A percentile compares a stretch with the other conserved stretches of the same genome.
Evolutionary conservation across 2,888 invertebrate species (phyloP).

Genomic region (Drosophila anomelani): DNA sequence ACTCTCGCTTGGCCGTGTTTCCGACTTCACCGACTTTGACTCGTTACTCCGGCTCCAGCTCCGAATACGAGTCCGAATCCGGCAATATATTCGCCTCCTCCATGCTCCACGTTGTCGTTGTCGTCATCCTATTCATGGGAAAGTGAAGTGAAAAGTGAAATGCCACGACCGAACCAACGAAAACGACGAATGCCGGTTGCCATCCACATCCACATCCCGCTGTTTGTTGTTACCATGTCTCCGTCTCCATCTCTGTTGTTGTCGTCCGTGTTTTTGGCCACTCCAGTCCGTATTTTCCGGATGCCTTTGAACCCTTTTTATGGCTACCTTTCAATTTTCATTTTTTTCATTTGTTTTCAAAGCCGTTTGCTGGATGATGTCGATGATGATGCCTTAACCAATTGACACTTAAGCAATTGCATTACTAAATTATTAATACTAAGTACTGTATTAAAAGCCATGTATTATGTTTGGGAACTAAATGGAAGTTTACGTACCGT

Average conservation of each 20-base stretch:
- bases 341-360: constrained; percentile 5
- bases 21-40: constrained; percentile 79
- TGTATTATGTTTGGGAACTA: not conserved
- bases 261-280: constrained; percentile 35
- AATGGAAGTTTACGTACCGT: not conserved
- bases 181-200: constrained; percentile 63
- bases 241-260: constrained; percentile 20
- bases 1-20: constrained; percentile 75
- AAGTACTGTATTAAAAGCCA: not conserved
- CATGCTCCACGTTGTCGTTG: constrained; percentile 43
- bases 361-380: not conserved
- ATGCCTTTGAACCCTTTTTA: constrained; percentile 29
- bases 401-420: not conserved
- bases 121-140: constrained; percentile 72
- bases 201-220: constrained; percentile 25
- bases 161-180: constrained; percentile 59
- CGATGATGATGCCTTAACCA: not conserved
- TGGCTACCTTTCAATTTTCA: constrained; percentile 37
- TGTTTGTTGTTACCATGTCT: constrained; percentile 52
- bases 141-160: constrained; percentile 84
- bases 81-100: constrained; percentile 37
- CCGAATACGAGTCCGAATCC: constrained; percentile 39
- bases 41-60: constrained; percentile 69
- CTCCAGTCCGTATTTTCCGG: constrained; percentile 63
- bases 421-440: not conserved